Evolutionary conservation across 2,888 invertebrate species (phyloP).

Genomic region (Patella pellucida): DNA sequence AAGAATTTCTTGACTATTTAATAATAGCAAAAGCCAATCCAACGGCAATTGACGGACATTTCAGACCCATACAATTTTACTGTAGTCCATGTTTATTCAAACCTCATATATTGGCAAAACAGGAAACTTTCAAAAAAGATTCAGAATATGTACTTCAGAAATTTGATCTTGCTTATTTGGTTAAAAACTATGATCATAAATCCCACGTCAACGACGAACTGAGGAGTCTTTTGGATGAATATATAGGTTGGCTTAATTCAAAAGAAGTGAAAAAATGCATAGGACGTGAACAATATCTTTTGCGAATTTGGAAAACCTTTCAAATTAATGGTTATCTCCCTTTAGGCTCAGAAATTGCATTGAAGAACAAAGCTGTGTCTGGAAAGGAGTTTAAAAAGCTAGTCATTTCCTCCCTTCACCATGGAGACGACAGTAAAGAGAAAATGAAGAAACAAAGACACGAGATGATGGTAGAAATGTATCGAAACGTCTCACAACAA

Average conservation of each 20-base stretch:
- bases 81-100: conserved; percentile 49
- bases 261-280: conserved; percentile 22
- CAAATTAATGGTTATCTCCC: conserved; percentile 47
- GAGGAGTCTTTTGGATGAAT: conserved; percentile 32
- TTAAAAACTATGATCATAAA: conserved; percentile 17
- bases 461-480: not conserved
- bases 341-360: not conserved
- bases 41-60: conserved; percentile 43
- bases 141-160: conserved; percentile 33
- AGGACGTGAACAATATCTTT: conserved; percentile 22
- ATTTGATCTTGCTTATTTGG: conserved; percentile 28
- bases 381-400: not conserved
- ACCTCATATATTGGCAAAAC: conserved; percentile 41
- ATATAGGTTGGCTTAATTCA: conserved; percentile 31
- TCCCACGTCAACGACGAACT: conserved; percentile 34
- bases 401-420: not conserved
- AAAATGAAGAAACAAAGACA: not conserved
- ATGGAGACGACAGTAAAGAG: not conserved
- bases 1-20: conserved; percentile 44
- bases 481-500: not conserved
- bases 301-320: conserved; percentile 44
- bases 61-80: conserved; percentile 42
- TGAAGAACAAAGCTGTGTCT: not conserved
- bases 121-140: conserved; percentile 44
- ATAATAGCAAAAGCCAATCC: conserved; percentile 19